phyloP scores from a whole-genome alignment of 1,140 invertebrate species.

The Meloidogyne hapla region DNA sequence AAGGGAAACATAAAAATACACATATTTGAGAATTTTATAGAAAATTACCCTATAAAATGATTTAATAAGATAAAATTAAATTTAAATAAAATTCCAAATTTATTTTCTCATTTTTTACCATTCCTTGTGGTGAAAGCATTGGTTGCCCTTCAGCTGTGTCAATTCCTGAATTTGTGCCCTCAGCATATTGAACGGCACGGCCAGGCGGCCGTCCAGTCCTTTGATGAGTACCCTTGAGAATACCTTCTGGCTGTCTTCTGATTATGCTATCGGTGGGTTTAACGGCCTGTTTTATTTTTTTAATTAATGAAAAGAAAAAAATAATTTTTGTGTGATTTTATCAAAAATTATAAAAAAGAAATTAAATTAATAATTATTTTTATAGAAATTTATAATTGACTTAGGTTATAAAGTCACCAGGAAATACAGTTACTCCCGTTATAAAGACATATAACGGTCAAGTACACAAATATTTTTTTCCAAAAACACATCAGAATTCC shows the following conservation, averaged over 20 bases:
- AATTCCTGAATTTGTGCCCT: conserved; percentile 12
- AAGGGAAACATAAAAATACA: too few species aligned
- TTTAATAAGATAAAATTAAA: neutral
- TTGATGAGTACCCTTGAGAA: conserved; percentile 25
- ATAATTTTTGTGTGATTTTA: too few species aligned
- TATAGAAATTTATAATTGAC: too few species aligned
- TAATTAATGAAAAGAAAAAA: too few species aligned
- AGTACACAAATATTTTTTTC: neutral
- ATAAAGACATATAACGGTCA: too few species aligned
- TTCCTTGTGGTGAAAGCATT: neutral
- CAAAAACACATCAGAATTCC: too few species aligned
- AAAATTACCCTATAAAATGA: too few species aligned
- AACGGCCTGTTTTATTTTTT: conserved; percentile 11
- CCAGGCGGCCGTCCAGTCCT: conserved; percentile 18
- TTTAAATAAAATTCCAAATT: neutral
- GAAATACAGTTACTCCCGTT: too few species aligned
- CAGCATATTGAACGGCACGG: conserved; percentile 28
- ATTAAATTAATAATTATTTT: neutral
- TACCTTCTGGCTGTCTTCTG: conserved; percentile 27
- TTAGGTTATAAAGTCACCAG: too few species aligned
- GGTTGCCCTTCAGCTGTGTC: conserved; percentile 14
- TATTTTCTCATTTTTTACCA: neutral
- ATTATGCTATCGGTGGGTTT: conserved; percentile 19
- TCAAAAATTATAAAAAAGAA: too few species aligned
- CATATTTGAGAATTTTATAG: neutral